These are phyloP conservation scores for Lochmaea crataegi DNA, from an alignment of 2,888 invertebrate species.

Conservation along the genomic window DNA sequence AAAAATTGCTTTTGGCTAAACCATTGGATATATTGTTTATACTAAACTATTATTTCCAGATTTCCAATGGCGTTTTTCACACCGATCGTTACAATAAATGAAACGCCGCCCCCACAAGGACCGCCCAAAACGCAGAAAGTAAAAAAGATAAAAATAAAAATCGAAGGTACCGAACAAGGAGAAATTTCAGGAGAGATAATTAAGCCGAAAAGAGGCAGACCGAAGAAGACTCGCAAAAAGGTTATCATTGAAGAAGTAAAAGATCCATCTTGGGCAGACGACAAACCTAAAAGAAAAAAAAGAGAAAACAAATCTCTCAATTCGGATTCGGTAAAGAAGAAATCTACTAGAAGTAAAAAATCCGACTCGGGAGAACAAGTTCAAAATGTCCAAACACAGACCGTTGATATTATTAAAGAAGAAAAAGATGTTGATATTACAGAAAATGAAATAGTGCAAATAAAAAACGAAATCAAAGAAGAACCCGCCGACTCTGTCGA, in stretches of 20 bases:
- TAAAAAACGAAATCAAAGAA: slow-evolving; percentile 49
- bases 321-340: slow-evolving; percentile 20
- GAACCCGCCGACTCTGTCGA: slow-evolving; percentile 38
- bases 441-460: slow-evolving; percentile 31
- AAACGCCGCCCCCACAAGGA: slow-evolving; percentile 44
- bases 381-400: background rate
- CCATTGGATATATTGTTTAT: slow-evolving; percentile 14
- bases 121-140: slow-evolving; percentile 39
- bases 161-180: slow-evolving; percentile 43
- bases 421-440: slow-evolving; percentile 31
- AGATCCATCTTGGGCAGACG: slow-evolving; percentile 38
- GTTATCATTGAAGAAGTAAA: slow-evolving; percentile 9
- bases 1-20: background rate
- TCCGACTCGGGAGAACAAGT: slow-evolving; percentile 20
- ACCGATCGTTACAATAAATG: slow-evolving; percentile 59
- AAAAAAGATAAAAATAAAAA: slow-evolving; percentile 46
- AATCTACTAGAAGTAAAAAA: slow-evolving; percentile 16
- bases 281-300: slow-evolving; percentile 28
- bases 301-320: slow-evolving; percentile 19
- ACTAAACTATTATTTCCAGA: slow-evolving; percentile 53
- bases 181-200: slow-evolving; percentile 46
- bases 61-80: slow-evolving; percentile 57
- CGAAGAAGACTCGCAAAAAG: slow-evolving; percentile 15
- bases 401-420: slow-evolving; percentile 38
- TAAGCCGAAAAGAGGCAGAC: slow-evolving; percentile 43